Evolutionary conservation across 2,113 vertebrate genomes (phyloP).

Genomic region (Rhizomys pruinosus): DNA sequence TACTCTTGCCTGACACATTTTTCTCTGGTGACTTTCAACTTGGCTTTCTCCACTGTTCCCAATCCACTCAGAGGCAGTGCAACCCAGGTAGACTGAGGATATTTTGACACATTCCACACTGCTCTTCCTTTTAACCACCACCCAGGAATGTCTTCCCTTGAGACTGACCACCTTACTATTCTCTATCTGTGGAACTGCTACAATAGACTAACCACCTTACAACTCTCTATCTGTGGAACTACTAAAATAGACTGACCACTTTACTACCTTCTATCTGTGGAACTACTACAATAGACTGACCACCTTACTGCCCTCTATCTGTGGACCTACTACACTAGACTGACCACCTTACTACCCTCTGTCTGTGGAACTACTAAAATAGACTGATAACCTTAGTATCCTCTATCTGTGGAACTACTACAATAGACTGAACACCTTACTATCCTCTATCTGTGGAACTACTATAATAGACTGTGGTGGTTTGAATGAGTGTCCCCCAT

Average conservation of each 20-base stretch:
- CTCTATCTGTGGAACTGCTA: background rate
- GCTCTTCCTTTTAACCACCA: background rate
- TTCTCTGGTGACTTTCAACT: background rate
- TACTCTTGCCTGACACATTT: background rate
- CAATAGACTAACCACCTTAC: background rate
- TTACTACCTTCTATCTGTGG: background rate
- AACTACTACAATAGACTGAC: background rate
- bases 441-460: no score
- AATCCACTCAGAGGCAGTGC: background rate
- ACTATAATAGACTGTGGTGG: no score
- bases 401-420: no score
- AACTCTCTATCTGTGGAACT: background rate
- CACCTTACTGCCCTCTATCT: background rate
- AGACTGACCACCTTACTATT: no score
- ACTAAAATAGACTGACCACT: background rate
- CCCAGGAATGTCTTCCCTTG: background rate
- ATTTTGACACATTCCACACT: background rate
- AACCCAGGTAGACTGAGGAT: background rate
- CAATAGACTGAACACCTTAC: no score
- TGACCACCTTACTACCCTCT: no score
- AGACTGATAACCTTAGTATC: no score
- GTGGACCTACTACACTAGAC: background rate
- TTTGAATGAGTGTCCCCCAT: no score
- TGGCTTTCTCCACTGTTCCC: background rate
- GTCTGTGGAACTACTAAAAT: no score